Conservation (phyloP, 1,140 invertebrate species). For the Temnothorax curvispinosus region DNA sequence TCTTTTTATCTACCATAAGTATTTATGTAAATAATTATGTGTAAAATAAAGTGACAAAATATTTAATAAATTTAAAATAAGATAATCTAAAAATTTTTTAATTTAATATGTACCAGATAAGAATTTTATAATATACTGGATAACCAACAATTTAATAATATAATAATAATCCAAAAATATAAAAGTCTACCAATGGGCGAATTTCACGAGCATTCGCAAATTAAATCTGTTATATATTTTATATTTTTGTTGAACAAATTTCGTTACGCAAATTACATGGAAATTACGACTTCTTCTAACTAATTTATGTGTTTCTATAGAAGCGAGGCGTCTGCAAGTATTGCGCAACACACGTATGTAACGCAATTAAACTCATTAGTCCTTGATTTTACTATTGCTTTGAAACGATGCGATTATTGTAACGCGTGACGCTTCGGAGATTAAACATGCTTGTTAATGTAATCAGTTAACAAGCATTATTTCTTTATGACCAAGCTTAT, state of each 20-base stretch:
- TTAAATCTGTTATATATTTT: background rate
- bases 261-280: too few relatives aligned
- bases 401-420: constrained; percentile 1
- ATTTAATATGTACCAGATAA: background rate
- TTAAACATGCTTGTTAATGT: background rate
- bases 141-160: background rate
- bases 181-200: background rate
- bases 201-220: background rate
- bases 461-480: constrained; percentile 45
- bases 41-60: background rate
- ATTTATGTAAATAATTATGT: background rate
- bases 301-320: constrained; percentile 3
- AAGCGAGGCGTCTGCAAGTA: background rate
- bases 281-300: background rate
- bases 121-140: background rate
- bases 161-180: background rate
- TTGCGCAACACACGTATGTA: constrained; percentile 14
- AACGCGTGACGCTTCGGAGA: background rate
- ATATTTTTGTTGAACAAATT: too few relatives aligned
- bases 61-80: background rate
- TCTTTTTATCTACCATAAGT: background rate
- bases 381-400: constrained; percentile 22
- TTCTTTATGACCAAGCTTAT: constrained; percentile 3
- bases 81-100: background rate
- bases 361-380: background rate